Evolutionary conservation across 2,888 invertebrate genomes (phyloP), one percentile per base, ranked within the genome.

Genomic region (Aquatica leii): DNA sequence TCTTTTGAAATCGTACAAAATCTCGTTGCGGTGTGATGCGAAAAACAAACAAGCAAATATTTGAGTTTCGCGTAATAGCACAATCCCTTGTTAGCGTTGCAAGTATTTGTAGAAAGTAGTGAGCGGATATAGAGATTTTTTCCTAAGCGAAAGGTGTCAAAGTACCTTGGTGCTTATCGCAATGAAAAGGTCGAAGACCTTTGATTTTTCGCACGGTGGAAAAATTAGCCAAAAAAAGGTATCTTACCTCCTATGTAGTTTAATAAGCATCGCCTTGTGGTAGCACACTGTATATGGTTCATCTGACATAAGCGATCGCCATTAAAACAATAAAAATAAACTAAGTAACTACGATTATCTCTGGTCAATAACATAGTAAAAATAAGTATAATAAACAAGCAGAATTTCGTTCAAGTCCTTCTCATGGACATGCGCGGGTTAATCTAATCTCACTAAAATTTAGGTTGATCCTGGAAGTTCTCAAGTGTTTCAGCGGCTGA

Each of bases 291-390:
- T 17, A 18, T 46, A 20, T 18, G 9, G 17, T 15, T 18, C 18
- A 20, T 46, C 46, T 46, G 46, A 46, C 46, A 46, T 46, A 18
- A 18, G 17, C 18, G 37, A 46, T 46, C 18, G 20, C 21, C 46
- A 46, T 46, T 11, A 46, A 46, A 46, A 46, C 18, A 46, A 46
- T 18, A 43, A 17, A 46, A 46, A 46, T 46, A 18, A 46, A 3
- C 21, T 50, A 50, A 50, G 34, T 35, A 52, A 20, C 20, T 49
- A 18, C 11, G 35, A 54, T 54, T 54, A 54, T 54, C 53, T 54
- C 18, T 54, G 53, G 53, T 54, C 53, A 54, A 54, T 54, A 54
- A 54, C 53, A 54, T 40, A 37, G 35, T 54, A 54, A 54, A 54
- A 54, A 14, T 54, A 54, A 40, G 40, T 31, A 52, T 37, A 48